Conservation (phyloP, 2,888 invertebrate species). For the Scrobipalpa atriplicella region DNA sequence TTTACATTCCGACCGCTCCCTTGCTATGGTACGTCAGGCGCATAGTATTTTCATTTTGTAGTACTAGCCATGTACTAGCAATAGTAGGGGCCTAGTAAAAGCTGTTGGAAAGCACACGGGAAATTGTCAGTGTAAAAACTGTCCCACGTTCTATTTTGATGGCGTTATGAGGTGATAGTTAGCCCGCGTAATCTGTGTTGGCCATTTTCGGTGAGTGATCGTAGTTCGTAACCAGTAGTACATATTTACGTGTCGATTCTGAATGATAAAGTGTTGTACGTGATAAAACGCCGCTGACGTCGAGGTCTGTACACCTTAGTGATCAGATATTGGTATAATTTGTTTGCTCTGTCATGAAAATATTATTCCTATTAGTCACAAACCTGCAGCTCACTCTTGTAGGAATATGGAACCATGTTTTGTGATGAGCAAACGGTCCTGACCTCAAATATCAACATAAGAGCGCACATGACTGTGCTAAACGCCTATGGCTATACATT, state of each 20-base stretch:
- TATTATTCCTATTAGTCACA: slow-evolving; percentile 4
- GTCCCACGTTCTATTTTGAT: slow-evolving; percentile 70
- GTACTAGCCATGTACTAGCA: too few relatives aligned
- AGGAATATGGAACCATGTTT: background rate
- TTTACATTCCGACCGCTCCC: slow-evolving; percentile 79
- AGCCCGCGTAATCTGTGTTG: slow-evolving; percentile 64
- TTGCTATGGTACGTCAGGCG: slow-evolving; percentile 75
- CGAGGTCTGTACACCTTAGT: slow-evolving; percentile 39
- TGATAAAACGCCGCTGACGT: slow-evolving; percentile 44
- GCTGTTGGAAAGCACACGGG: slow-evolving; percentile 79
- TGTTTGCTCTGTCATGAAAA: background rate
- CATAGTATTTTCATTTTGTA: slow-evolving; percentile 79
- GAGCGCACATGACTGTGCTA: background rate
- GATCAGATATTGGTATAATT: background rate
- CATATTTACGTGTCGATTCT: slow-evolving; percentile 55
- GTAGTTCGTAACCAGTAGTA: slow-evolving; percentile 49
- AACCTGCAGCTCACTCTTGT: background rate
- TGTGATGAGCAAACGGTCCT: background rate
- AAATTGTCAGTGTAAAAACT: slow-evolving; percentile 73
- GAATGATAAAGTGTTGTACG: slow-evolving; percentile 50
- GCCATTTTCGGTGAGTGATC: slow-evolving; percentile 76
- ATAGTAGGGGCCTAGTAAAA: slow-evolving; percentile 77
- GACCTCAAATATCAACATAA: background rate
- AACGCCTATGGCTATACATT: too few relatives aligned
- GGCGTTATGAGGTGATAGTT: slow-evolving; percentile 62